Percentiles rank a stretch among this genome's conserved stretches.
These are phyloP conservation scores for Ctenomys sociabilis DNA, from an alignment of 2,113 vertebrate genomes.

Conservation along the genomic window DNA sequence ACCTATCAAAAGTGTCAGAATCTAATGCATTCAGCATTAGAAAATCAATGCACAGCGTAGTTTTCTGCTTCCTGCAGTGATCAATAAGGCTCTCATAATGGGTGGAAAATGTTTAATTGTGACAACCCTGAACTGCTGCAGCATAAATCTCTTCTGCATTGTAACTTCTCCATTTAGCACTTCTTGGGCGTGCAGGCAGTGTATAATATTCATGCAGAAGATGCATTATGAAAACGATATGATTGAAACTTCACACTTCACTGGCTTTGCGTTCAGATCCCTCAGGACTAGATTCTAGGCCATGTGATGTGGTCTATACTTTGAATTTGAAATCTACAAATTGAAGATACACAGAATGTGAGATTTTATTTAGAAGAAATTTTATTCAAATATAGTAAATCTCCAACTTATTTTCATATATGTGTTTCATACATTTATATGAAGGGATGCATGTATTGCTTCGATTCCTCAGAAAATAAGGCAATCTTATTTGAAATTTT, in stretches of 20 bases:
- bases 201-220: conserved; percentile 81
- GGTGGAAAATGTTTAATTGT: conserved; percentile 87
- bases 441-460: background rate
- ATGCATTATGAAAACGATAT: conserved; percentile 81
- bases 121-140: conserved; percentile 83
- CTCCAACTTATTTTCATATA: too few species aligned
- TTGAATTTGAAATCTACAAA: conserved; percentile 53
- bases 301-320: conserved; percentile 58
- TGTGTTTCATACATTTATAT: background rate
- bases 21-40: conserved; percentile 86
- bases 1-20: conserved; percentile 85
- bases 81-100: conserved; percentile 88
- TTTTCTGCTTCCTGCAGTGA: conserved; percentile 87
- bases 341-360: background rate
- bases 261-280: conserved; percentile 77
- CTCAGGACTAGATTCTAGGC: conserved; percentile 72
- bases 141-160: conserved; percentile 85
- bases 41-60: conserved; percentile 88
- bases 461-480: conserved; percentile 20
- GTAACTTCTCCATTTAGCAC: conserved; percentile 82
- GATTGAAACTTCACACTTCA: conserved; percentile 83
- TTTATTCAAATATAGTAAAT: background rate
- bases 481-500: background rate
- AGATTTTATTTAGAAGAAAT: background rate
- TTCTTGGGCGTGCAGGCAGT: conserved; percentile 77